These are phyloP conservation scores for Brevimyrus niger DNA, from an alignment of 2,113 vertebrate genomes.

Conservation along the genomic window DNA sequence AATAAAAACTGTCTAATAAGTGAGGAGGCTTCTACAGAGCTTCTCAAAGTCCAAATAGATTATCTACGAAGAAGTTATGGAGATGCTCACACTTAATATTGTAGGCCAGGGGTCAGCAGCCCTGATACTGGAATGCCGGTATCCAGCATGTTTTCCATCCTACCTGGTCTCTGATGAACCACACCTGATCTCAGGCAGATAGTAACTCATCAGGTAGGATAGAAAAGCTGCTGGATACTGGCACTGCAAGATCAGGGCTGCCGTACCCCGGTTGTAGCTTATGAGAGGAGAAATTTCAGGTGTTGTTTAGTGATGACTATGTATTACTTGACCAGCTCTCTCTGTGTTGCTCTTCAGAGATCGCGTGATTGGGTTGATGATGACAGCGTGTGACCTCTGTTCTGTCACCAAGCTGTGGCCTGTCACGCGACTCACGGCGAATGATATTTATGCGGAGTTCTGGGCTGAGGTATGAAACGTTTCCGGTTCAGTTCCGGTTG, in stretches of 20 bases:
- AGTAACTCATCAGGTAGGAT: background rate
- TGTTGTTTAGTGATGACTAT: background rate
- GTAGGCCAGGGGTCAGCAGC: background rate
- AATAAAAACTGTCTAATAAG: background rate
- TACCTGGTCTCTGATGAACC: background rate
- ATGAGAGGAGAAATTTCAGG: background rate
- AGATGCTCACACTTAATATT: background rate
- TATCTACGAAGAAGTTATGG: background rate
- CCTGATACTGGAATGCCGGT: background rate
- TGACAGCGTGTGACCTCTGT: slow-evolving; percentile 97
- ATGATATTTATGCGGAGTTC: slow-evolving; percentile 97
- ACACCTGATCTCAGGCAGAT: background rate
- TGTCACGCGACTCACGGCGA: slow-evolving; percentile 83
- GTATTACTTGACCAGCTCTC: background rate
- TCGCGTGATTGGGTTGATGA: slow-evolving; percentile 94
- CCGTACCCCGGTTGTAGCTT: background rate
- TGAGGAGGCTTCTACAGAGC: background rate
- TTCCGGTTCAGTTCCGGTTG: background rate
- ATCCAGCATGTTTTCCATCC: background rate
- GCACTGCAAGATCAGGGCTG: background rate
- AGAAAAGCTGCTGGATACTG: background rate
- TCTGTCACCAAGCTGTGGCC: slow-evolving; percentile 96
- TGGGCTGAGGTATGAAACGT: slow-evolving; percentile 83
- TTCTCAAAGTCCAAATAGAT: background rate
- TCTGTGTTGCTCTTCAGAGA: slow-evolving; percentile 68